Evolutionary conservation across 1,140 invertebrate species (phyloP), one percentile per base, ranked within the genome.

Genomic region (Conus betulinus): DNA sequence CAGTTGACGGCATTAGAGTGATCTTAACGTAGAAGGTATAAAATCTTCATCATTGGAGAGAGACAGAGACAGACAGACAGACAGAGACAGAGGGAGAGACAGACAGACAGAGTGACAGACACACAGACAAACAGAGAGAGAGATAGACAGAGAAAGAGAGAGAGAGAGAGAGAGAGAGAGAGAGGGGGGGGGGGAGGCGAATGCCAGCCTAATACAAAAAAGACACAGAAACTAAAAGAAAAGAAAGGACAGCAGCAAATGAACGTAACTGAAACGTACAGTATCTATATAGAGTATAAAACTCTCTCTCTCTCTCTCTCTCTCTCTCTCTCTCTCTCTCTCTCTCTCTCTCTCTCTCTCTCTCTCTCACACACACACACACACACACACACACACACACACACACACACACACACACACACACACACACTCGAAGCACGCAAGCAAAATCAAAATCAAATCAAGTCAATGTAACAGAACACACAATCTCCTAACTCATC

Each of bases 261-360:
- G 39, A 39, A 39, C n/a, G 55, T 57, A 57, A 57, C 57, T 11
- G 4, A 60, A 11, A 60, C 57, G 57, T 5, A 23, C 67, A 17
- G 17, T 20, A 6, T n/a, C 20, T n/a, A 17, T 4, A 39, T 39
- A 39, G 39, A 39, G 39, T 39, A 39, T 39, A 39, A 39, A 39
- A 39, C 60, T 63, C 60, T 63, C 60, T 63, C 60, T 63, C 60
- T 63, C 60, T 63, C 60, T 63, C 60, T 63, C 60, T 81, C 52
- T 51, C 52, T 81, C 52, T 81, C 78, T 81, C 78, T 81, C 78
- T 81, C 39, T 81, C 78, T 81, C 78, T 53, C 27, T 81, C 52
- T 81, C 78, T 81, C 78, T 81, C 78, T 81, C 78, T 81, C 78
- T 81, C 67, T 71, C 67, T 10, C 67, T 10, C 82, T 84, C 52